Evolutionary conservation across 35 echinoderm and acorn worm species (phyloP).

Genomic region (Ophioderma brevispina): DNA sequence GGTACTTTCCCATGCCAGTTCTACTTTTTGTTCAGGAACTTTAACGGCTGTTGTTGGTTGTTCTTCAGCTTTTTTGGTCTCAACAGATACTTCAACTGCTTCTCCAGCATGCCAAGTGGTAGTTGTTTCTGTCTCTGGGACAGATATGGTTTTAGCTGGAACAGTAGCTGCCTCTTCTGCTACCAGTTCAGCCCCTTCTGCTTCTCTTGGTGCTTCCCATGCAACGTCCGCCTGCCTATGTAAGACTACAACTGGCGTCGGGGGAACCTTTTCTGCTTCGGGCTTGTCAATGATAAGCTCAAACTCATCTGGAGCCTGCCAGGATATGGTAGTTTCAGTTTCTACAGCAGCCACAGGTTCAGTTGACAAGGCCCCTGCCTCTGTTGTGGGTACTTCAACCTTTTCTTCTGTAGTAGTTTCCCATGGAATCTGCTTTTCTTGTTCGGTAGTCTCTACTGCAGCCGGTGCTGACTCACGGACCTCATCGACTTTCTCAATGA

Average conservation of each 20-base stretch:
- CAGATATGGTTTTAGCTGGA: not conserved
- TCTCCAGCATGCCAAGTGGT: not conserved
- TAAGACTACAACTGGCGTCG: not conserved
- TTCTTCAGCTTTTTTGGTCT: not conserved
- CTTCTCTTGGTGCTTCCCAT: not conserved
- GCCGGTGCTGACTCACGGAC: not conserved
- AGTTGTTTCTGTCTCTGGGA: not conserved
- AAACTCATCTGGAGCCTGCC: not conserved
- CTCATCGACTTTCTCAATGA: not conserved
- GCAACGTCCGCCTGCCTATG: not conserved
- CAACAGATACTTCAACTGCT: not conserved
- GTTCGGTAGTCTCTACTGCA: not conserved
- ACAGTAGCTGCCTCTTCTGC: not conserved
- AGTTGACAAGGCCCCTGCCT: not conserved
- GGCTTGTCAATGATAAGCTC: not conserved
- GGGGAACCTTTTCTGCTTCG: not conserved
- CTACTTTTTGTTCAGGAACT: not conserved
- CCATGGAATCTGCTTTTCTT: not conserved
- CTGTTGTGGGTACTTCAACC: not conserved
- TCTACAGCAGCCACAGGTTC: not conserved
- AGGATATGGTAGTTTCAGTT: not conserved
- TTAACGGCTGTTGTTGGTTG: not conserved
- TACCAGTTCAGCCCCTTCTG: not conserved
- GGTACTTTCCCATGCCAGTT: not conserved
- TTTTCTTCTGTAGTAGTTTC: not conserved